Evolutionary conservation across 1,140 invertebrate genomes (phyloP).

Genomic region (Drosophila miranda): DNA sequence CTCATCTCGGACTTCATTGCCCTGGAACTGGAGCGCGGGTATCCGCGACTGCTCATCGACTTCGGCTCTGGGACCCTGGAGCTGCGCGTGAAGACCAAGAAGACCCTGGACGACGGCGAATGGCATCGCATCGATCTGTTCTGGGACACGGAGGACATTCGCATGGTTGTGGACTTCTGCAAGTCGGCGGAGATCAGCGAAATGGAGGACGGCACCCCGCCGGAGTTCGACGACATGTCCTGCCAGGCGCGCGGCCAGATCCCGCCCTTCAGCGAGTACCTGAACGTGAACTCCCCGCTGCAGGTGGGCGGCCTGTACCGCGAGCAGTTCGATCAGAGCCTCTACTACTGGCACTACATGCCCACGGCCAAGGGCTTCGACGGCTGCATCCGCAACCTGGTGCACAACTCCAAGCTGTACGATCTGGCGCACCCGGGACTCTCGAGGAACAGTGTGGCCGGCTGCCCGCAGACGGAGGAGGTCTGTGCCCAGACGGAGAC

Average conservation of each 20-base stretch:
- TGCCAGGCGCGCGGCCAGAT: conserved; percentile 95
- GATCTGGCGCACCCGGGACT: conserved; percentile 94
- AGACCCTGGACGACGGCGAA: conserved; percentile 94
- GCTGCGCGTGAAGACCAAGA: conserved; percentile 93
- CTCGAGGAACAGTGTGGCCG: conserved; percentile 91
- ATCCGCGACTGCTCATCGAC: conserved; percentile 94
- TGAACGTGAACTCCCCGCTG: conserved; percentile 97
- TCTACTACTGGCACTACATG: conserved; percentile 93
- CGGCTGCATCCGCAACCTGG: conserved; percentile 96
- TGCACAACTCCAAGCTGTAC: conserved; percentile 97
- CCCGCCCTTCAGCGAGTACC: conserved; percentile 97
- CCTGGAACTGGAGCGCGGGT: conserved; percentile 94
- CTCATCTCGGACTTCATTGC: conserved; percentile 97
- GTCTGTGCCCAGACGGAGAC: conserved; percentile 91
- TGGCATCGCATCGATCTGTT: conserved; percentile 98
- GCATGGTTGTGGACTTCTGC: conserved; percentile 96
- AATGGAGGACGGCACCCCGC: conserved; percentile 92
- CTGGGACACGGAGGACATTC: conserved; percentile 95
- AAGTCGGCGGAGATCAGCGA: conserved; percentile 93
- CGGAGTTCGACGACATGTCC: conserved; percentile 92
- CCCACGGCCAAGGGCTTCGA: conserved; percentile 94
- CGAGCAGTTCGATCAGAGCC: conserved; percentile 92
- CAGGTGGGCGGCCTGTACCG: conserved; percentile 96
- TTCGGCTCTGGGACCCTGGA: conserved; percentile 97
- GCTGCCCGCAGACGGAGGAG: conserved; percentile 95